Percentiles rank a stretch among this genome's conserved stretches.
phyloP scores from a whole-genome alignment of 2,113 vertebrate species.

The Ceyx cyanopectus region DNA sequence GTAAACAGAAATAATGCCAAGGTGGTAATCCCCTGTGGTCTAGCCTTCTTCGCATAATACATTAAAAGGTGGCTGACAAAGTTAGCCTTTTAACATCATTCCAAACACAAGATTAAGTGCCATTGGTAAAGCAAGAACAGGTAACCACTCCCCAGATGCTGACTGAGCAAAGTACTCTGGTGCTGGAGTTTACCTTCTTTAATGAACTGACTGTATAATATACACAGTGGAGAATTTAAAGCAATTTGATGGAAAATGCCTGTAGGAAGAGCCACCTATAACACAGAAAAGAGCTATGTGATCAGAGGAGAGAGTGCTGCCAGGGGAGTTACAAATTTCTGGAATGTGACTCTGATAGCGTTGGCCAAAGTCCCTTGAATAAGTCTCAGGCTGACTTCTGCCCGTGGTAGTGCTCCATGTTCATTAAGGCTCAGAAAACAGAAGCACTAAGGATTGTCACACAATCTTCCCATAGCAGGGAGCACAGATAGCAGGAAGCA shows the following conservation, averaged over 20 bases:
- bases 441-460: neutral
- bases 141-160: constrained; percentile 34
- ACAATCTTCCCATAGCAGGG: neutral
- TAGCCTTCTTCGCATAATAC: neutral
- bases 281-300: neutral
- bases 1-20: neutral
- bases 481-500: neutral
- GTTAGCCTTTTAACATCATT: constrained; percentile 31
- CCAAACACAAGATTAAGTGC: neutral
- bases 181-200: neutral
- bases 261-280: neutral
- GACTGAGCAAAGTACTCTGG: neutral
- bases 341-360: neutral
- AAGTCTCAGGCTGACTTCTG: neutral
- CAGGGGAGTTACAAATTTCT: neutral
- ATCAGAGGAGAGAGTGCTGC: neutral
- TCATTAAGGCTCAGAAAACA: neutral
- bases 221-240: neutral
- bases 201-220: neutral
- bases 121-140: neutral
- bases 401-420: neutral
- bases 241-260: neutral
- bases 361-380: neutral
- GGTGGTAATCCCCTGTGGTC: neutral
- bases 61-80: constrained; percentile 36